Percentiles rank a stretch among this genome's conserved stretches.
These are phyloP conservation scores for Takifugu flavidus DNA, from an alignment of 2,113 vertebrate species.

Conservation along the genomic window DNA sequence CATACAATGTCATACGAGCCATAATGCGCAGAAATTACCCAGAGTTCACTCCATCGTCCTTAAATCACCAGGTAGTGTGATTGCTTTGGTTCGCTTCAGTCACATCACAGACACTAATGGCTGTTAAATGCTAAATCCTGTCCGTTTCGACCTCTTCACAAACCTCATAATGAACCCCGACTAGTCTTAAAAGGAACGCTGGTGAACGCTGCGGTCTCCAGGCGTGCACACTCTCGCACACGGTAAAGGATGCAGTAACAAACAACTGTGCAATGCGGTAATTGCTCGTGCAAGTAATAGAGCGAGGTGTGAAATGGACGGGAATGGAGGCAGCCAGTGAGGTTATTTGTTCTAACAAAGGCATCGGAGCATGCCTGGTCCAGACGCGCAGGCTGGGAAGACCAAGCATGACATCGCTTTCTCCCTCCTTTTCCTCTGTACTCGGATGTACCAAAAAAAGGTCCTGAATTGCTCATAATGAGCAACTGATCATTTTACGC, in stretches of 20 bases:
- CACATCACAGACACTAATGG: conserved; percentile 48
- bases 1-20: conserved; percentile 12
- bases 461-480: conserved; percentile 46
- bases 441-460: not conserved
- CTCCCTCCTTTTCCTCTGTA: conserved; percentile 21
- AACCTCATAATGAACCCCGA: conserved; percentile 49
- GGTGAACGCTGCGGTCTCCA: conserved; percentile 8
- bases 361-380: conserved; percentile 54
- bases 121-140: conserved; percentile 48
- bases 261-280: conserved; percentile 35
- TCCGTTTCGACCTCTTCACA: conserved; percentile 34
- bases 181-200: conserved; percentile 25
- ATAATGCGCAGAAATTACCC: conserved; percentile 12
- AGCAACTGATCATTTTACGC: conserved; percentile 63
- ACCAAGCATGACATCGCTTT: conserved; percentile 42
- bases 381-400: conserved; percentile 43
- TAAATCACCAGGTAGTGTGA: conserved; percentile 33
- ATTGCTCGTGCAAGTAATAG: conserved; percentile 57
- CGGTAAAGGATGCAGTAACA: conserved; percentile 24
- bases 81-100: conserved; percentile 52
- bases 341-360: conserved; percentile 55
- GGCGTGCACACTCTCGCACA: not conserved
- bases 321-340: conserved; percentile 52
- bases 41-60: conserved; percentile 15
- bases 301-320: conserved; percentile 55